Evolutionary conservation across 2,888 invertebrate genomes (phyloP), one percentile per base, ranked within the genome.

Genomic region (Stenichneumon culpator): DNA sequence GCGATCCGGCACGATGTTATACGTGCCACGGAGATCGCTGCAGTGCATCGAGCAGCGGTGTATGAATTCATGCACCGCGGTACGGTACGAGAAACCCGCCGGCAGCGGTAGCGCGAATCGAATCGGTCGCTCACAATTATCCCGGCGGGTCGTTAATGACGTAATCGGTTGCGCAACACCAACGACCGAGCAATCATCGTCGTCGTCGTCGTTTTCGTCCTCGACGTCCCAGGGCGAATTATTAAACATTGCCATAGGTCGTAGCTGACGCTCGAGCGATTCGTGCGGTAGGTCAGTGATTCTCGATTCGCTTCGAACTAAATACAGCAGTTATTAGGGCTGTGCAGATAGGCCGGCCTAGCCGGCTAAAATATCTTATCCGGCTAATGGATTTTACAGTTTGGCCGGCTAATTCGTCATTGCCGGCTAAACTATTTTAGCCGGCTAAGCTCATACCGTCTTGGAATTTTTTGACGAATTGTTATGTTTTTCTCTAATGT

Each of bases 131-230:
- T 72, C 67, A 75, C 77, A 83, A 83, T 83, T 77, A 80, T 83
- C 47, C 57, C 80, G 67, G 78, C 83, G 83, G 78, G 67, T 77
- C 72, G 83, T 83, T 87, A 88, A 89, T 84, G 88, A 87, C 84
- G 87, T 75, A 77, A 84, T 70, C 77, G 79, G 85, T 90, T 87
- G 88, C 87, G 86, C 86, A 86, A 88, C 74, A 79, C 69, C 79
- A 84, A 39, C 54, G 54, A 80, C n/a, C 65, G 72, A 79, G 39
- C 79, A 65, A 79, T 69, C 63, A 39, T 68, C 79, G 69, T 39
- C 84, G 78, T 79, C 67, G 70, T 57, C 80, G 79, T 80, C 80
- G 79, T 70, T 57, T 50, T 52, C 69, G 63, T 70, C 50, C 70
- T 70, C 67, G 28, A 32, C 50, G 25, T 75, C 75, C 70, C 83